Base-by-base conservation (phyloP, 1,140 invertebrate genomes). In the Zaprionus capensis region DNA sequence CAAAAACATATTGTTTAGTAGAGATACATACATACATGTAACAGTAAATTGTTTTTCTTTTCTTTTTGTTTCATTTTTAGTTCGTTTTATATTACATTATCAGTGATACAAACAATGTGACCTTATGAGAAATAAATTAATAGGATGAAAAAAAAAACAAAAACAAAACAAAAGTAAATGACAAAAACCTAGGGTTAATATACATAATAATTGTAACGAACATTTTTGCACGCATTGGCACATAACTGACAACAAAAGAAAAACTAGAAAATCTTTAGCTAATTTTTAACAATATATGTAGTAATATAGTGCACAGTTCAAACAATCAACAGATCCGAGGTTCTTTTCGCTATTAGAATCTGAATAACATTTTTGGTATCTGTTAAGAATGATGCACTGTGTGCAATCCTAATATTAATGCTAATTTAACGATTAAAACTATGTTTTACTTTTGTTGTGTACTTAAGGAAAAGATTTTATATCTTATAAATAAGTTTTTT, bases 21-120 rank as follows among this genome's bases (percentile, higher is more conserved):
- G 24, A 59, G 46, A 51, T 68, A 68, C 17, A 58, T 51, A 49
- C 24, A 26, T 26, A 26, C 28, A 65, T 58, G 46, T 70, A 58
- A 82, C 58, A 76, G 71, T 31, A 56, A 80, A 77, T 70, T 63
- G 46, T 73, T 63, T 76, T 46, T 15, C 58, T 4, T 66, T 58
- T 9, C 56, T 24, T 71, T 70, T 68, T 74, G 51, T 76, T 80
- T 80, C 26, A 31, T 41, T 38, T 76, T 82, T 55, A 74, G 70
- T 77, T 87, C 75, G 73, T 71, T 88, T 73, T 75, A 67, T 58
- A 85, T 78, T 80, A 78, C 59, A 69, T 82, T 87, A 70, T 87
- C 77, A 87, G 83, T 87, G 83, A 87, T 87, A 87, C 76, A 87
- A 86, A 87, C 83, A 87, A 87, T 83, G 83, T 87, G 83, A 87